Conservation (phyloP, 2,888 invertebrate genomes). For the Lithosia quadra region DNA sequence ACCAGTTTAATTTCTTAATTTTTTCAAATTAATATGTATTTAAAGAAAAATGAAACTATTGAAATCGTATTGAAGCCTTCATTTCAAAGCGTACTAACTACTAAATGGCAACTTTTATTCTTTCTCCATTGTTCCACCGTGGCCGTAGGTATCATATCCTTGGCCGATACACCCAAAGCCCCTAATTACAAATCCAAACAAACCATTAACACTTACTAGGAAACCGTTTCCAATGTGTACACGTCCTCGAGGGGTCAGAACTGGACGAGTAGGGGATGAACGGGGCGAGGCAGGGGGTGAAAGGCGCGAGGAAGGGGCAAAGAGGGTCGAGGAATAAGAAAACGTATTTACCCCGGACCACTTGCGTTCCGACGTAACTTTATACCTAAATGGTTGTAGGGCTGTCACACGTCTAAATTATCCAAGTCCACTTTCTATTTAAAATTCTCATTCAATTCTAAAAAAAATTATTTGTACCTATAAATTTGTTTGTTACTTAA, state of each 20-base stretch:
- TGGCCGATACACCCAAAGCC: constrained; percentile 32
- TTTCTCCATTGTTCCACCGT: not conserved
- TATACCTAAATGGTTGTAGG: constrained; percentile 71
- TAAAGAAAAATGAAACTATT: no score
- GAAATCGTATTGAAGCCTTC: no score
- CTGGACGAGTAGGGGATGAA: constrained; percentile 26
- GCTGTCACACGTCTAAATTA: constrained; percentile 48
- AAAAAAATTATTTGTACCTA: no score
- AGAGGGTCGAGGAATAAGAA: constrained; percentile 67
- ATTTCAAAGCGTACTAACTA: no score
- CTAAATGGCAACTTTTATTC: not conserved
- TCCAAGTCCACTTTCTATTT: no score
- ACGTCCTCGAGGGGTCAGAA: constrained; percentile 47
- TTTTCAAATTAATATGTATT: no score
- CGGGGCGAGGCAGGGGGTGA: constrained; percentile 31
- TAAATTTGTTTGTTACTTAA: no score
- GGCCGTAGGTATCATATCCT: constrained; percentile 37
- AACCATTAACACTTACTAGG: constrained; percentile 61
- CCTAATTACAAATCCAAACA: constrained; percentile 75
- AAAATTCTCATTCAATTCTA: no score
- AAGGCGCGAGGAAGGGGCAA: constrained; percentile 22
- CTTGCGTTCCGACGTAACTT: constrained; percentile 73
- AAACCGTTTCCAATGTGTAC: constrained; percentile 54
- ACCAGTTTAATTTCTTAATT: no score
- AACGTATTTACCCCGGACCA: constrained; percentile 76